Conservation (phyloP, 2,113 vertebrate genomes). For the Beaufortia kweichowensis region DNA sequence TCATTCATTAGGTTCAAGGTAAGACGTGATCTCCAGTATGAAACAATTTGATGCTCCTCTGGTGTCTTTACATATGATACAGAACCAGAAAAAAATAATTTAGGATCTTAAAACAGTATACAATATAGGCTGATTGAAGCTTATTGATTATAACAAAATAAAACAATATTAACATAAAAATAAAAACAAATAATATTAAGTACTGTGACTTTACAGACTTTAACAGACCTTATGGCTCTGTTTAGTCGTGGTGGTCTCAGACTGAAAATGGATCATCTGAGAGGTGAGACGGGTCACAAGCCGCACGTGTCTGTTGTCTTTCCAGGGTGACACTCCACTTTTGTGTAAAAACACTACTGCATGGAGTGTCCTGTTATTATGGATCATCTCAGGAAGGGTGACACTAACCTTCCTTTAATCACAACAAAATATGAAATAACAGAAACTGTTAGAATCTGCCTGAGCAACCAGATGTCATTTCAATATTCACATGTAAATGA, state of each 20-base stretch:
- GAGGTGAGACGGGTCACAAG: slow-evolving; percentile 87
- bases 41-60: slow-evolving; percentile 76
- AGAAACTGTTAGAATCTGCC: too few relatives aligned
- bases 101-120: too few relatives aligned
- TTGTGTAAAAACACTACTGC: slow-evolving; percentile 92
- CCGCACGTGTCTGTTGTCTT: slow-evolving; percentile 89
- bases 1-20: slow-evolving; percentile 92
- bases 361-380: slow-evolving; percentile 87
- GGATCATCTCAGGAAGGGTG: slow-evolving; percentile 85
- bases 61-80: slow-evolving; percentile 53
- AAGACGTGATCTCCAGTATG: slow-evolving; percentile 89
- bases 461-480: not conserved
- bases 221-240: slow-evolving; percentile 33
- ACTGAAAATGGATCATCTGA: slow-evolving; percentile 78
- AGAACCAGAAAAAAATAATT: slow-evolving; percentile 4
- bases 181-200: too few relatives aligned
- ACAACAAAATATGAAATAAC: not conserved
- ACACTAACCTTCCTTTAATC: slow-evolving; percentile 83
- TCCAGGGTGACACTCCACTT: slow-evolving; percentile 85
- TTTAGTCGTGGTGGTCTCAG: not conserved
- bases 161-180: too few relatives aligned
- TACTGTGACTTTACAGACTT: too few relatives aligned
- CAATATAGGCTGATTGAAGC: too few relatives aligned
- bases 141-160: too few relatives aligned
- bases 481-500: too few relatives aligned